Evolutionary conservation across 2,797 vertebrate species (phyloP).

Genomic region (Eulemur mongoz): DNA sequence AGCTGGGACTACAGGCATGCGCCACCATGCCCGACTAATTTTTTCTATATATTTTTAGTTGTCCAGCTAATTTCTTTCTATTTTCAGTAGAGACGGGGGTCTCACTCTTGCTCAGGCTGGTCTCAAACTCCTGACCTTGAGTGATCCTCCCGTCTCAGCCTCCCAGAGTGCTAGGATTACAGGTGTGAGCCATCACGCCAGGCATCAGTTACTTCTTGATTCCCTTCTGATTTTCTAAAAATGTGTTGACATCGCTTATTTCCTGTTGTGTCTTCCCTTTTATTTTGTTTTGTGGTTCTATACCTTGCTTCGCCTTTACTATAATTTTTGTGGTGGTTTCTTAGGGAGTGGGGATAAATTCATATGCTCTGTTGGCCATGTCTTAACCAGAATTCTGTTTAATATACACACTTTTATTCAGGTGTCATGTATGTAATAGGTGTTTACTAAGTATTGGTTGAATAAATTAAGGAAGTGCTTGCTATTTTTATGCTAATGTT

Average conservation of each 20-base stretch:
- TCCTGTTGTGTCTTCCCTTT: neutral
- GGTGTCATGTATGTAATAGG: neutral
- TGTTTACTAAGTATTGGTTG: neutral
- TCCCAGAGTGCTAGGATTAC: too few species aligned
- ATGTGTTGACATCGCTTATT: neutral
- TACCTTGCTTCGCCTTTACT: neutral
- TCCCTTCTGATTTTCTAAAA: neutral
- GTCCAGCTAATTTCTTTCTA: too few species aligned
- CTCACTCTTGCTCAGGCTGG: too few species aligned
- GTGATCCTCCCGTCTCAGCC: too few species aligned
- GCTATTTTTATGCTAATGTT: neutral
- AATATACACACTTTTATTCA: neutral
- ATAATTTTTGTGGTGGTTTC: neutral
- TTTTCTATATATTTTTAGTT: too few species aligned
- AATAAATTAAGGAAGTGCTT: constrained; percentile 7
- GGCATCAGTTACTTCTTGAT: neutral
- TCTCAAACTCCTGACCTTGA: too few species aligned
- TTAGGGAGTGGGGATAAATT: neutral
- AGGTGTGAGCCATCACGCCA: too few species aligned
- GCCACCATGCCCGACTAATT: too few species aligned
- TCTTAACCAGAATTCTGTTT: neutral
- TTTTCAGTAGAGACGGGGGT: too few species aligned
- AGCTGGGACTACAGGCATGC: too few species aligned
- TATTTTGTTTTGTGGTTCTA: neutral
- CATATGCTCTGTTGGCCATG: neutral